Conservation (phyloP, 2,797 vertebrate genomes). For the Gymnocypris eckloni region DNA sequence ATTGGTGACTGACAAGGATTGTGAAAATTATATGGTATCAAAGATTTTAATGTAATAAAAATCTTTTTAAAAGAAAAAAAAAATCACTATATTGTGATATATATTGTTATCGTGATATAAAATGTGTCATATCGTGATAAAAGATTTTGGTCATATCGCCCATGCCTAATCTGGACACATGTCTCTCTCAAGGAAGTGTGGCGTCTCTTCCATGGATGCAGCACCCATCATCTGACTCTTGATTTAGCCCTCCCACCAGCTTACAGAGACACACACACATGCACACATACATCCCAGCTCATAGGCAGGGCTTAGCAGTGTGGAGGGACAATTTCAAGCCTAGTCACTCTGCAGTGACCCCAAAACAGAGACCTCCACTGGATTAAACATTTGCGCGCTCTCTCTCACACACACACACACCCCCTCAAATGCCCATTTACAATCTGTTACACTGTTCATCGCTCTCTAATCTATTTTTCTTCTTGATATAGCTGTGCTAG, state of each 20-base stretch:
- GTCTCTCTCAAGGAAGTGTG: conserved; percentile 23
- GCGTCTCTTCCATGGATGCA: conserved; percentile 7
- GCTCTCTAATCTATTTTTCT: conserved; percentile 62
- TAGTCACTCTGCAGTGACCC: conserved; percentile 56
- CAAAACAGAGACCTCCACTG: conserved; percentile 40
- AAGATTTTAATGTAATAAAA: no score
- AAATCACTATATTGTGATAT: no score
- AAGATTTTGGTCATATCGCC: no score
- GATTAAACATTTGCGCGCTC: conserved; percentile 29
- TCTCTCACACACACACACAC: background rate
- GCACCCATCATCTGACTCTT: conserved; percentile 9
- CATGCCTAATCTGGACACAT: background rate
- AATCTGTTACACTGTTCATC: conserved; percentile 62
- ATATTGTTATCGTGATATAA: no score
- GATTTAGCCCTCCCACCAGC: conserved; percentile 34
- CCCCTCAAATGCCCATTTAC: background rate
- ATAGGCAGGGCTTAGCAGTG: conserved; percentile 41
- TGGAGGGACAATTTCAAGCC: conserved; percentile 56
- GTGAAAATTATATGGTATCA: no score
- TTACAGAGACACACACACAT: conserved; percentile 14
- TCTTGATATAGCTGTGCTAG: conserved; percentile 10
- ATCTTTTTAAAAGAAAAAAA: no score
- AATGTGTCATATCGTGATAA: no score
- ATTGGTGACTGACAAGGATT: no score
- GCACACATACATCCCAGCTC: conserved; percentile 3